Percentiles rank a stretch among this genome's conserved stretches.
Evolutionary conservation across 2,888 invertebrate genomes (phyloP).

Genomic region (Morpho deidamia): DNA sequence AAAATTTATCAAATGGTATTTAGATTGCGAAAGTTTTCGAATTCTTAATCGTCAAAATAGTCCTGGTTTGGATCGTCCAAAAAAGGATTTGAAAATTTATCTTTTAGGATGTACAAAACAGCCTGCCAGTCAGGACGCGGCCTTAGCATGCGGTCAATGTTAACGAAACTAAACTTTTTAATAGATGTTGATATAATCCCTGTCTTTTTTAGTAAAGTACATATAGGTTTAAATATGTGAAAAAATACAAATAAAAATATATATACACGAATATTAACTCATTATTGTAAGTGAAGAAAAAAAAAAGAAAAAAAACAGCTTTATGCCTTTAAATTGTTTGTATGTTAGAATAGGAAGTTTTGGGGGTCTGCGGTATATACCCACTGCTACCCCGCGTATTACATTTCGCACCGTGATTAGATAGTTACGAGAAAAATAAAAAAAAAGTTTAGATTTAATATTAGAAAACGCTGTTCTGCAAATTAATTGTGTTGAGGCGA

Average conservation of each 20-base stretch:
- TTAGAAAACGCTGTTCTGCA: neutral
- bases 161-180: constrained; percentile 26
- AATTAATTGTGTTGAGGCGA: constrained; percentile 2
- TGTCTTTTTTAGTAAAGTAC: constrained; percentile 73
- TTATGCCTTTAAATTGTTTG: constrained; percentile 75
- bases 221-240: constrained; percentile 70
- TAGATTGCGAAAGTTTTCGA: too few relatives aligned
- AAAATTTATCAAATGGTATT: too few relatives aligned
- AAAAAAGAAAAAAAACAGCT: constrained; percentile 66
- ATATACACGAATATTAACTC: constrained; percentile 75
- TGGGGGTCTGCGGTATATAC: constrained; percentile 32
- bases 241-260: constrained; percentile 75
- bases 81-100: too few relatives aligned
- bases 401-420: constrained; percentile 69
- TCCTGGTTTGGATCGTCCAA: too few relatives aligned
- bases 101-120: too few relatives aligned
- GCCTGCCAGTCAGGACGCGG: neutral
- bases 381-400: constrained; percentile 49
- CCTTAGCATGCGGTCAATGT: neutral
- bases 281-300: constrained; percentile 63
- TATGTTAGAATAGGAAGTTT: constrained; percentile 45
- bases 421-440: constrained; percentile 61
- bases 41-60: too few relatives aligned
- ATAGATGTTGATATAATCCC: constrained; percentile 74
- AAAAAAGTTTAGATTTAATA: constrained; percentile 32